Base-by-base conservation (phyloP, 2,888 invertebrate genomes). In the Buathra laborator region DNA sequence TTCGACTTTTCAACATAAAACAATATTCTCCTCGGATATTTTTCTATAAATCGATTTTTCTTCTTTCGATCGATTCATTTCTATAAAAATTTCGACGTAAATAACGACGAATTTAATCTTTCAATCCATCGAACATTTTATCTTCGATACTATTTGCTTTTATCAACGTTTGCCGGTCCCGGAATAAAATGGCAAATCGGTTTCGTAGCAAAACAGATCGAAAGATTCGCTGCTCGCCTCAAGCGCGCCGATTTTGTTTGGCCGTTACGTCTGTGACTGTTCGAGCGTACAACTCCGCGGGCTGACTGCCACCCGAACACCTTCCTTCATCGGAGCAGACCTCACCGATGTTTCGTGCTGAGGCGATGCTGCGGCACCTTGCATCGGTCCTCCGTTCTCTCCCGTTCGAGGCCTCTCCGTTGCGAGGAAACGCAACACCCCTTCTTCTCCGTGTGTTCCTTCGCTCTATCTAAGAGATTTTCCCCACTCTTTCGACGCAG, bases 261-360 rank as follows among this genome's bases (percentile, higher is more conserved):
- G 81, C 84, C 87, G 76, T 85, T 87, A 81, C 84, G 88, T 84
- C 84, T 86, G 85, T 85, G 87, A 81, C 82, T 83, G 87, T 81
- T 84, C 80, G 85, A 86, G 88, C 91, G 91, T 90, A 87, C 90
- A 89, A 89, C 90, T 90, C 91, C 86, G 88, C 90, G 87, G 90
- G 91, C 90, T 90, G 89, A 91, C 91, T 91, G 91, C 90, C 92
- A 92, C 90, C 89, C 89, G 92, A 91, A 89, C 89, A 87, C 87
- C 89, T 87, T 88, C 84, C 89, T 89, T 88, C 89, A 87, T 90
- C 89, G 88, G 91, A 88, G 88, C 88, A 92, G 88, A 89, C 91
- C 91, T 82, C 56, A 81, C 83, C 83, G 81, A 81, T 78, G 80
- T 70, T 62, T 70, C 56, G 81, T 75, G 71, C 71, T 29, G 83